These are phyloP conservation scores for Teleogryllus oceanicus DNA, from an alignment of 2,888 invertebrate genomes.

Conservation along the genomic window DNA sequence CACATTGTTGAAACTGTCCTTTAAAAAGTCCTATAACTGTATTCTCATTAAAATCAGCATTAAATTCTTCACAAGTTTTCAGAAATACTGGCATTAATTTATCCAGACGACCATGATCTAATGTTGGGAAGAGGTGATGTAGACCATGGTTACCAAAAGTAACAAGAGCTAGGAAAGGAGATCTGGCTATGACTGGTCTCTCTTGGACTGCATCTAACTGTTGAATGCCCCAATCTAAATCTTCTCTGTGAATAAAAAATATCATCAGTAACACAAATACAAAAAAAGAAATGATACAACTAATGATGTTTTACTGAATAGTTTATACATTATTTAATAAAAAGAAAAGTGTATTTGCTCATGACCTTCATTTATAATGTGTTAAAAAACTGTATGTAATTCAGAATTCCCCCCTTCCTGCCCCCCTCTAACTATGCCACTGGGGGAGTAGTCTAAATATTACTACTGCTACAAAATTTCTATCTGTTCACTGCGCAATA, in stretches of 20 bases:
- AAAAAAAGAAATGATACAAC: no score
- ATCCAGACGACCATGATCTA: slow-evolving; percentile 70
- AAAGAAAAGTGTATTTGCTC: no score
- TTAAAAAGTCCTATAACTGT: slow-evolving; percentile 60
- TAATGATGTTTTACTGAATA: no score
- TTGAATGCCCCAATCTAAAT: slow-evolving; percentile 72
- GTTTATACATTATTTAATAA: no score
- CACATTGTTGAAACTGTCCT: slow-evolving; percentile 63
- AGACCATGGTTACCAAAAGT: slow-evolving; percentile 74
- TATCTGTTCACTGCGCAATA: no score
- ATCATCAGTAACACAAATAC: no score
- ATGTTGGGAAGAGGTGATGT: slow-evolving; percentile 76
- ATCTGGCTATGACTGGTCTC: slow-evolving; percentile 63
- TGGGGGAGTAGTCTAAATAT: no score
- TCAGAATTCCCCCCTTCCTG: no score
- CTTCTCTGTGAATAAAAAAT: slow-evolving; percentile 48
- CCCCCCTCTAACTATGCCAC: no score
- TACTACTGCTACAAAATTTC: no score
- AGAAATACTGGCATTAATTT: slow-evolving; percentile 61
- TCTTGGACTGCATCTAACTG: slow-evolving; percentile 73
- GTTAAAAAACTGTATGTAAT: no score
- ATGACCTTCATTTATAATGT: no score
- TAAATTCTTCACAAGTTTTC: slow-evolving; percentile 64
- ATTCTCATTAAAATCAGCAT: slow-evolving; percentile 47
- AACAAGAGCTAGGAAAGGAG: slow-evolving; percentile 64